A percentile compares a stretch with the other conserved stretches of the same genome.
Evolutionary conservation across 2,797 vertebrate genomes (phyloP).

Genomic region (Bovichtus variegatus): DNA sequence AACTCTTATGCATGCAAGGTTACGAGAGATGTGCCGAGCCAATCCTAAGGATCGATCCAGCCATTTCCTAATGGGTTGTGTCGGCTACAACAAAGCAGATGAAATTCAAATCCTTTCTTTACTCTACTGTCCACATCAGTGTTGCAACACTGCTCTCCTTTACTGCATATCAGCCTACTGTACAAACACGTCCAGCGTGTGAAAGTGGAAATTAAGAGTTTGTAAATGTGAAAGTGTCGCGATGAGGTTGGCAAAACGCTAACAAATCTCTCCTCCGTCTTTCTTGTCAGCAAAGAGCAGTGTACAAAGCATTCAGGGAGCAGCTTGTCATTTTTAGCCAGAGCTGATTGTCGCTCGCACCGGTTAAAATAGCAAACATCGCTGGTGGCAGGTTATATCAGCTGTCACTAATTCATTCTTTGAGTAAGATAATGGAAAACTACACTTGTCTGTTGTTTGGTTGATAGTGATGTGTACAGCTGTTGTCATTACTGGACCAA

Average conservation of each 20-base stretch:
- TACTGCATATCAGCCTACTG: not conserved
- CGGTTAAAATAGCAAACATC: not conserved
- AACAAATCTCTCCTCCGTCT: not conserved
- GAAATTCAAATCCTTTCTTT: not conserved
- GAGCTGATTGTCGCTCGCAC: not conserved
- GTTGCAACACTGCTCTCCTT: not conserved
- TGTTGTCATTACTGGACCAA: not conserved
- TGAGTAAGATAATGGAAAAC: not conserved
- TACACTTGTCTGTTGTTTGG: not conserved
- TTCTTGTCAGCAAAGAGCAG: not conserved
- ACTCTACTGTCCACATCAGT: not conserved
- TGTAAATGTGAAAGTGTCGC: not conserved
- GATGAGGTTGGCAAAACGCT: too few species aligned
- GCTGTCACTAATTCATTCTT: not conserved
- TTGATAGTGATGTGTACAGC: constrained; percentile 1
- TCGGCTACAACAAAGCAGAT: not conserved
- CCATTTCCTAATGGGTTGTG: not conserved
- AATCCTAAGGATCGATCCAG: not conserved
- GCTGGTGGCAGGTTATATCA: not conserved
- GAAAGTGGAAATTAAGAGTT: not conserved
- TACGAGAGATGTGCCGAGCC: not conserved
- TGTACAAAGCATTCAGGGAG: not conserved
- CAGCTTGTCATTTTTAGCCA: not conserved
- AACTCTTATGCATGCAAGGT: not conserved
- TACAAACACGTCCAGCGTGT: not conserved